A percentile compares a stretch with the other conserved stretches of the same genome.
These are phyloP conservation scores for Drosophila anceps DNA, from an alignment of 2,888 invertebrate genomes.

Conservation along the genomic window DNA sequence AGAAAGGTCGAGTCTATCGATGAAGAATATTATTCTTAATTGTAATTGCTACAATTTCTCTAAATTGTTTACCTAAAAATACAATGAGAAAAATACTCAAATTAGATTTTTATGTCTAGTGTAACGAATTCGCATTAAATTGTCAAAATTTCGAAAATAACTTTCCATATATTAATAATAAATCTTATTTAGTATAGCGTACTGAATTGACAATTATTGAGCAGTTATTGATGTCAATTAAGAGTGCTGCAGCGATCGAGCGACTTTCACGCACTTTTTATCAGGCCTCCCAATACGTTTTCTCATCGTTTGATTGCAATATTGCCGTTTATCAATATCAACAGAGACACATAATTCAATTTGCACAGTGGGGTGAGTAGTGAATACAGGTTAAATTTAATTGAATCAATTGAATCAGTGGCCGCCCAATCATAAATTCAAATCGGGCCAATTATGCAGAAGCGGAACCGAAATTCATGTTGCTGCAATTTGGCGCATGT, in stretches of 20 bases:
- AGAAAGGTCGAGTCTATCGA: not conserved
- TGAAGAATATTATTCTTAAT: not conserved
- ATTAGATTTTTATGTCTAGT: not conserved
- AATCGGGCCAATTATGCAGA: slow-evolving; percentile 64
- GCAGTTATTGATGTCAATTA: slow-evolving; percentile 53
- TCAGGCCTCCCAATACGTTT: slow-evolving; percentile 26
- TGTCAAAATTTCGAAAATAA: not conserved
- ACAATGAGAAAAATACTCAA: not conserved
- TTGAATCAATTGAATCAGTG: slow-evolving; percentile 74
- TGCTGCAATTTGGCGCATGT: slow-evolving; percentile 20
- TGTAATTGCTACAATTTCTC: not conserved
- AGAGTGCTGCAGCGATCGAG: not conserved
- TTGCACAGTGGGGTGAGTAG: slow-evolving; percentile 42
- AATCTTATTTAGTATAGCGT: slow-evolving; percentile 13
- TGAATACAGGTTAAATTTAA: slow-evolving; percentile 56
- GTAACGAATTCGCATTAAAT: not conserved
- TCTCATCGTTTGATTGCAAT: slow-evolving; percentile 66
- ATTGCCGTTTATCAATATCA: slow-evolving; percentile 75
- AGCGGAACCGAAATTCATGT: slow-evolving; percentile 30
- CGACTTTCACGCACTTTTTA: slow-evolving; percentile 27
- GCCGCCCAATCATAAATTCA: slow-evolving; percentile 55
- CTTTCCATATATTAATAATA: not conserved
- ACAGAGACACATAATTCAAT: slow-evolving; percentile 64
- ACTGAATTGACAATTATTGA: slow-evolving; percentile 35
- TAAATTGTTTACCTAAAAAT: not conserved